phyloP scores from a whole-genome alignment of 2,797 vertebrate species.

The Pelobates cultripes region DNA sequence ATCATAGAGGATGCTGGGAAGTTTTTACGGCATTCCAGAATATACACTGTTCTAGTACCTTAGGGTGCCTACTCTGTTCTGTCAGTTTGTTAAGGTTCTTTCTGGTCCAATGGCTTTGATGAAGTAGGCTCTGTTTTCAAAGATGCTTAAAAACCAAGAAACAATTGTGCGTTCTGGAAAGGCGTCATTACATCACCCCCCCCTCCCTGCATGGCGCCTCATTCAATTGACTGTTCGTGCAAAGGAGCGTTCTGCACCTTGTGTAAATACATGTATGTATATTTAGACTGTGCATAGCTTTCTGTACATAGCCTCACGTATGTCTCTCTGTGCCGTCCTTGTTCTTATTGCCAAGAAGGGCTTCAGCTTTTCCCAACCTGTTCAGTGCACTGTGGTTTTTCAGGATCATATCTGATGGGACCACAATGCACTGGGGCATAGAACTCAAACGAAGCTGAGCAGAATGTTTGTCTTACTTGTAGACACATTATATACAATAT shows the following conservation, averaged over 20 bases:
- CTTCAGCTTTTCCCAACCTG: conserved; percentile 15
- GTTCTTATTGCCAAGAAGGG: conserved; percentile 48
- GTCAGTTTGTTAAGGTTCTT: conserved; percentile 24
- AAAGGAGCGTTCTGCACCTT: conserved; percentile 62
- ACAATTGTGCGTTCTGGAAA: conserved; percentile 19
- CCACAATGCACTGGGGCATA: conserved; percentile 27
- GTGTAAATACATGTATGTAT: conserved; percentile 52
- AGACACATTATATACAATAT: background rate
- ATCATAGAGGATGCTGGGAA: background rate
- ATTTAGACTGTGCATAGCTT: conserved; percentile 30
- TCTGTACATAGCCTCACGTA: conserved; percentile 11
- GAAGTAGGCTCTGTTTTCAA: conserved; percentile 24
- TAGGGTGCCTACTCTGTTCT: conserved; percentile 36
- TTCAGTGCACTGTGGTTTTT: conserved; percentile 20
- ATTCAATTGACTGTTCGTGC: background rate
- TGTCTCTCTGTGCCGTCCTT: conserved; percentile 20
- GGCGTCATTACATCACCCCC: conserved; percentile 17
- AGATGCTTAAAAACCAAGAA: background rate
- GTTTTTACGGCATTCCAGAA: conserved; percentile 36
- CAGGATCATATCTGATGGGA: conserved; percentile 12
- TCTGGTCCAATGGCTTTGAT: conserved; percentile 10
- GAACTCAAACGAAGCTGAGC: conserved; percentile 14
- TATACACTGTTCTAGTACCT: conserved; percentile 26
- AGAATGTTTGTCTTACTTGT: conserved; percentile 16
- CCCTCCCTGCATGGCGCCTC: conserved; percentile 23